Percentiles rank a stretch among this genome's conserved stretches.
These are phyloP conservation scores for Megalopta genalis DNA, from an alignment of 1,140 invertebrate genomes.

Conservation along the genomic window DNA sequence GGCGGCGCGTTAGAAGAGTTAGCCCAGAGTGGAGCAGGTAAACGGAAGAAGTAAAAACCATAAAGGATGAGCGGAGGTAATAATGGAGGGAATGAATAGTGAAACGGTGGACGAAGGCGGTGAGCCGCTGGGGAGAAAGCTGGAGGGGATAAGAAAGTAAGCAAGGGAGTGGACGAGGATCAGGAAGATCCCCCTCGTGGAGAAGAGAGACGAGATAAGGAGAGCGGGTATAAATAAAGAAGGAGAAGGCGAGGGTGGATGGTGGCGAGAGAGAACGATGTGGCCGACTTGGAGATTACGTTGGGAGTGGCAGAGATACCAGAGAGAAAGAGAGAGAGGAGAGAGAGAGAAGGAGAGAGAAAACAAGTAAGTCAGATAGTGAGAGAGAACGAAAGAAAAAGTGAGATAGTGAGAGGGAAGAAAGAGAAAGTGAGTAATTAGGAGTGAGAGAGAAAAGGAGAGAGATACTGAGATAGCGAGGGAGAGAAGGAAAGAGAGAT, in stretches of 20 bases:
- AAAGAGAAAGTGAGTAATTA: too few species aligned
- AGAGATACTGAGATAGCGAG: too few species aligned
- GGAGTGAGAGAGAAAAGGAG: too few species aligned
- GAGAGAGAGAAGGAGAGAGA: too few species aligned
- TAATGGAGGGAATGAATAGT: constrained; percentile 21
- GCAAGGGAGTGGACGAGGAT: background rate
- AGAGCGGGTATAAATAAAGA: constrained; percentile 30
- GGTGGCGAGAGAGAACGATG: too few species aligned
- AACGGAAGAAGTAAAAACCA: constrained; percentile 7
- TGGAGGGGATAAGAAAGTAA: background rate
- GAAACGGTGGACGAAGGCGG: constrained; percentile 10
- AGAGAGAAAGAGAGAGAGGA: too few species aligned
- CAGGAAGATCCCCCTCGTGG: background rate
- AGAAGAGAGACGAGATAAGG: constrained; percentile 5
- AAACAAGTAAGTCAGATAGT: too few species aligned
- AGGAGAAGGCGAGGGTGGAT: background rate
- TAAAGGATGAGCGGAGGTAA: constrained; percentile 28
- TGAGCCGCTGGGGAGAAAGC: background rate
- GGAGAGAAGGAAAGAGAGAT: too few species aligned
- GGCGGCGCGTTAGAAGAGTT: background rate
- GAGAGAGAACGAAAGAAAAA: too few species aligned
- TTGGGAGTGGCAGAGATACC: too few species aligned
- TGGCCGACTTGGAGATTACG: too few species aligned
- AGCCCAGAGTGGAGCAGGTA: background rate
- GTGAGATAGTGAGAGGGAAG: too few species aligned